A percentile compares a stretch with the other conserved stretches of the same genome.
These are phyloP conservation scores for Paradisaea rubra DNA, from an alignment of 2,113 vertebrate species.

Conservation along the genomic window DNA sequence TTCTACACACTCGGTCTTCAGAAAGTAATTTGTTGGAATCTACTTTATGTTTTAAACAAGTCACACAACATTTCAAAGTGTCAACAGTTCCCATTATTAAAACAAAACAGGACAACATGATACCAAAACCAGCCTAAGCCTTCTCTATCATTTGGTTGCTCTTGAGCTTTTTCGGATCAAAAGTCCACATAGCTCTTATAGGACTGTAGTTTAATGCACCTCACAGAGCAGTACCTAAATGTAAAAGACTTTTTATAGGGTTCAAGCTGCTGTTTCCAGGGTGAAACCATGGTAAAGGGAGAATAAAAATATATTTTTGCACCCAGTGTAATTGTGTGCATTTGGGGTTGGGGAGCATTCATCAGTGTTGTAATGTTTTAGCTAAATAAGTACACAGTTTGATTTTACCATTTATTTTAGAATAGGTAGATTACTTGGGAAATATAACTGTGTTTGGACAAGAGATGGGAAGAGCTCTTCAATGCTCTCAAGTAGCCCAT, in stretches of 20 bases:
- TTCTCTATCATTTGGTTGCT: background rate
- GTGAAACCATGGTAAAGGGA: background rate
- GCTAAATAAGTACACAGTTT: background rate
- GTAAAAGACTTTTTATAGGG: background rate
- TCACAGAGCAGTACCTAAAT: background rate
- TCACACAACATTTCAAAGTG: background rate
- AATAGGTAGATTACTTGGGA: background rate
- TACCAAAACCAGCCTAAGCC: background rate
- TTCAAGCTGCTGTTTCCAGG: background rate
- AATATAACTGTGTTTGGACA: background rate
- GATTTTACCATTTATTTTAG: background rate
- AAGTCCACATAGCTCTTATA: background rate
- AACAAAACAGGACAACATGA: background rate
- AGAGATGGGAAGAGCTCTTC: background rate
- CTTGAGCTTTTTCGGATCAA: background rate
- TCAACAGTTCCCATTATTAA: background rate
- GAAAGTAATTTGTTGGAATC: background rate
- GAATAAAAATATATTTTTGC: background rate
- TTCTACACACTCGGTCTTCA: background rate
- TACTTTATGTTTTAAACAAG: background rate
- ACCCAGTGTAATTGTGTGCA: background rate
- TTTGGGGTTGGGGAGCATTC: rapidly evolving
- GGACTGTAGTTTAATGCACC: background rate
- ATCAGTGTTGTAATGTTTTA: background rate
- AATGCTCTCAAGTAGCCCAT: background rate